Percentiles rank a stretch among this genome's conserved stretches.
These are phyloP conservation scores for Perca schrenkii DNA, from an alignment of 2,113 vertebrate species.

Conservation along the genomic window DNA sequence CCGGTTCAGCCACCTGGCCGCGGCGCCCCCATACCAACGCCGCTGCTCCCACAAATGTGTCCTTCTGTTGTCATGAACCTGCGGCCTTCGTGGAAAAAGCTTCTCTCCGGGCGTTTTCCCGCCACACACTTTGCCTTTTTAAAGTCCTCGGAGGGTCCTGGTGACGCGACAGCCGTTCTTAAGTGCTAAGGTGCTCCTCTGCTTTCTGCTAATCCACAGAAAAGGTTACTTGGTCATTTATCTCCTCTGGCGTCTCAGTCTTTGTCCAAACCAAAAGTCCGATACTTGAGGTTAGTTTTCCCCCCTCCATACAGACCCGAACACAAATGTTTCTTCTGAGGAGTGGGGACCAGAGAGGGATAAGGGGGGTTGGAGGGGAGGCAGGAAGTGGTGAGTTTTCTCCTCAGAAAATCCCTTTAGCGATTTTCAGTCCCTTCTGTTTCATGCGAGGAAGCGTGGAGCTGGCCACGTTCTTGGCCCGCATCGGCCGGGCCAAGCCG, in stretches of 20 bases:
- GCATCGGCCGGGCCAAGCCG: conserved; percentile 86
- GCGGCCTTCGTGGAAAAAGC: not conserved
- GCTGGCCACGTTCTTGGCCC: conserved; percentile 92
- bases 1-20: not conserved
- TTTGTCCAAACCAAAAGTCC: conserved; percentile 34
- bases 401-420: conserved; percentile 97
- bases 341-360: conserved; percentile 12
- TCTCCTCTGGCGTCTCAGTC: conserved; percentile 26
- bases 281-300: conserved; percentile 7
- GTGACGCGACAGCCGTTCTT: not conserved
- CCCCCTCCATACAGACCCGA: not conserved
- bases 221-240: not conserved
- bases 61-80: not conserved
- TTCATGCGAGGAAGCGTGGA: conserved; percentile 98
- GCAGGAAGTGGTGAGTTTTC: conserved; percentile 16
- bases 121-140: not conserved
- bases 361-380: not conserved
- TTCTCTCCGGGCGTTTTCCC: not conserved
- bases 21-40: not conserved
- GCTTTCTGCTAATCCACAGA: conserved; percentile 35
- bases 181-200: conserved; percentile 59
- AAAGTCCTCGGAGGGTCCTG: conserved; percentile 19
- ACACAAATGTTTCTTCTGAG: conserved; percentile 27
- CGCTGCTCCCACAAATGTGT: not conserved
- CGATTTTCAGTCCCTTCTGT: conserved; percentile 97